Percentiles rank a stretch among this genome's conserved stretches.
phyloP scores from a whole-genome alignment of 2,113 vertebrate genomes.

The Acanthochromis polyacanthus region DNA sequence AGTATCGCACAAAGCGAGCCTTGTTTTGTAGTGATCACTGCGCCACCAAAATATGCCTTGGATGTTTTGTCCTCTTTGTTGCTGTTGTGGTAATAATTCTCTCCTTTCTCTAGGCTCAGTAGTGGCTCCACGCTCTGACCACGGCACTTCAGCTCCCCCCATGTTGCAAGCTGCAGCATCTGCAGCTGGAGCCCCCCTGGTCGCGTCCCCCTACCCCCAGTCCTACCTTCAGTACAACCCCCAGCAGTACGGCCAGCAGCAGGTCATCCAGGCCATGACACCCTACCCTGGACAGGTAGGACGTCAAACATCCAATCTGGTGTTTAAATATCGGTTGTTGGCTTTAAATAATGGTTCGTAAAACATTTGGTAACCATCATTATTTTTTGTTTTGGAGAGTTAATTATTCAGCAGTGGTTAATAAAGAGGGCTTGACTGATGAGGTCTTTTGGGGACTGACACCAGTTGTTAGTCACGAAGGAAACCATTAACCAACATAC shows the following conservation, averaged over 20 bases:
- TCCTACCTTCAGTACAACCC: constrained; percentile 93
- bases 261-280: constrained; percentile 91
- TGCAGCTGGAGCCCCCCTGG: constrained; percentile 90
- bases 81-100: background rate
- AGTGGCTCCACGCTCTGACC: constrained; percentile 88
- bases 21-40: no score
- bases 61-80: no score
- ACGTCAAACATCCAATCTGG: background rate
- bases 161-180: constrained; percentile 91
- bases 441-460: no score
- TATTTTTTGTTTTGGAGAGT: no score
- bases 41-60: no score
- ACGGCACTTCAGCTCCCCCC: constrained; percentile 86
- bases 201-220: constrained; percentile 90
- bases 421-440: no score
- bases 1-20: no score
- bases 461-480: no score
- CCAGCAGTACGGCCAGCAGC: constrained; percentile 91
- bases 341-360: background rate
- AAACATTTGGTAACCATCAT: no score
- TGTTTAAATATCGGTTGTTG: background rate
- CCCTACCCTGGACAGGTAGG: constrained; percentile 91
- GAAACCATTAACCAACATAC: no score
- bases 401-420: background rate
- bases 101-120: constrained; percentile 83